Base-by-base conservation (phyloP, 2,113 vertebrate species). In the Brachyhypopomus occidentalis region DNA sequence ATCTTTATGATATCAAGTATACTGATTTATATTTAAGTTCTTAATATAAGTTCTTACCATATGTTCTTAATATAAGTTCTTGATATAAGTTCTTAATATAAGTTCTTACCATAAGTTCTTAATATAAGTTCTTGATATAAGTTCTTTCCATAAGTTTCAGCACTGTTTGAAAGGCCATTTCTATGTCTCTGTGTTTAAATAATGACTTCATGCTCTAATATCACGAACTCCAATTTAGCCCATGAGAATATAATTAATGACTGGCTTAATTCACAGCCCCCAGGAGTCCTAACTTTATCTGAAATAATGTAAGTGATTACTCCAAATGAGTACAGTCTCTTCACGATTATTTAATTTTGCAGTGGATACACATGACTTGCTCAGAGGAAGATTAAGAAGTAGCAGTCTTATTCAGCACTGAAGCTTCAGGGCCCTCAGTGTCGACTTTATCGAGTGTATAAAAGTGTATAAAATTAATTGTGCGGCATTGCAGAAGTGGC, bases 301-400 rank as follows among this genome's bases (percentile, higher is more conserved):
- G 87, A 77, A 9, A 67, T 84, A 89, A 73, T 84, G 84, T 76
- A 85, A 85, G 88, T 86, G 88, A 89, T 87, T 90, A 91, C 87
- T 90, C 91, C 63, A 85, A 89, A 90, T 72, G 87, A 88, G 83
- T 80, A 27, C 73, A 67, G 86, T 72, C 90, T 87, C 87, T 88
- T 80, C 81, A 81, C 58, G 48, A 74, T 88, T 87, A 88, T 93
- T 93, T 92, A 87, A 94, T 93, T 94, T 90, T 87, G 86, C 81
- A 77, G 86, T 89, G 89, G 91, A 92, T 90, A 90, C 91, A 93
- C 91, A 91, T 89, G 91, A 92, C 88, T 87, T 90, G 86, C 87
- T 90, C 87, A 84, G 81, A 88, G 88, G 84, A 88, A 90, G 91
- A 93, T 93, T 92, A 72, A 80, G 45, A 85, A 89, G 88, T 86